Evolutionary conservation across 2,888 invertebrate species (phyloP).

Genomic region (Spodoptera exigua): DNA sequence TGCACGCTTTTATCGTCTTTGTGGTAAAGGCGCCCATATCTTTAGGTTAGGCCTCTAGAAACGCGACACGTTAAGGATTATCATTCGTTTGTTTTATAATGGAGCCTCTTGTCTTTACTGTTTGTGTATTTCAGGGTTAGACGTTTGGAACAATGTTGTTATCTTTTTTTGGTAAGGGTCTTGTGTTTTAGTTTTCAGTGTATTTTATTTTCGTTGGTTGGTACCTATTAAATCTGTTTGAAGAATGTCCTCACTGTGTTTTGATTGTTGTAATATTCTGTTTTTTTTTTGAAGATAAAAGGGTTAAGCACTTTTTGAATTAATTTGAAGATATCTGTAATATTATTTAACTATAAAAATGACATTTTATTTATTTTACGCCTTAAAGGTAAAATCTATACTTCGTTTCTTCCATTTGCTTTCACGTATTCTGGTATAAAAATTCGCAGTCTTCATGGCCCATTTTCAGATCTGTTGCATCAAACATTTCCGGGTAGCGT

Average conservation of each 20-base stretch:
- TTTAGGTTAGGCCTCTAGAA: constrained; percentile 43
- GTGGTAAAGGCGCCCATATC: constrained; percentile 54
- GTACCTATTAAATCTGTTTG: no score
- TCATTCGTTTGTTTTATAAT: neutral
- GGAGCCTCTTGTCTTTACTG: neutral
- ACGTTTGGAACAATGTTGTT: neutral
- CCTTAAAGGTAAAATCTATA: no score
- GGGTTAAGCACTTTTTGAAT: no score
- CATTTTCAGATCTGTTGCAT: constrained; percentile 56
- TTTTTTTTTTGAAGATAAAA: no score
- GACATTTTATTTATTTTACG: no score
- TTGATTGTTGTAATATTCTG: no score
- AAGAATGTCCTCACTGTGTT: no score
- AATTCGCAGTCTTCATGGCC: constrained; percentile 33
- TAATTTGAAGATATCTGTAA: no score
- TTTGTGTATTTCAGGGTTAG: neutral
- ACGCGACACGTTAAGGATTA: constrained; percentile 33
- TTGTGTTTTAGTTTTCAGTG: neutral
- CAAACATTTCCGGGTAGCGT: constrained; percentile 59
- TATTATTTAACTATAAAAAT: no score
- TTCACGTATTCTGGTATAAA: fast-evolving
- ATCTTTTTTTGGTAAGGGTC: neutral
- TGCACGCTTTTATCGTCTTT: constrained; percentile 61
- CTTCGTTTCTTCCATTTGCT: no score
- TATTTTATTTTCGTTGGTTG: no score